Base-by-base conservation (phyloP, 2,888 invertebrate genomes). In the Acanthosepion lycidas region DNA sequence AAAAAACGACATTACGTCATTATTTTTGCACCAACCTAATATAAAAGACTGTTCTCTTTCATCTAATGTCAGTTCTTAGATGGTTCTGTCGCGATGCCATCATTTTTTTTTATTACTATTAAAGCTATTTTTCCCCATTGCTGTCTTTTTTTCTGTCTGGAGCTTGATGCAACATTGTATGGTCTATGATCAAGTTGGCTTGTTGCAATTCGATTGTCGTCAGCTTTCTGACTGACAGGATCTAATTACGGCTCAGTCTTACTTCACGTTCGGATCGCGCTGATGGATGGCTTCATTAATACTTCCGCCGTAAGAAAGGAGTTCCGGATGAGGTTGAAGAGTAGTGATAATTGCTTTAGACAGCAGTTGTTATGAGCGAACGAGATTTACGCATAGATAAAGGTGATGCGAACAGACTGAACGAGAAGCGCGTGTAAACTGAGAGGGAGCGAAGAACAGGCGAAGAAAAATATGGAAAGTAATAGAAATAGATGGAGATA, bases 201-300 rank as follows among this genome's bases (percentile, higher is more conserved):
- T 78, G 28, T 78, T 78, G n/a, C 78, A 33, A n/a, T 78, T 78
- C 78, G 78, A 78, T 78, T 78, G 78, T n/a, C 78, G 33, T 78
- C 78, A n/a, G 15, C 78, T 78, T 78, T 78, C 33, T 78, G 78
- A n/a, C 78, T 4, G 78, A n/a, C 18, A 15, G n/a, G 78, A 78
- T 78, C 78, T 78, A 78, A 78, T 78, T 78, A 78, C 78, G n/a
- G n/a, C n/a, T 3, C 23, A n/a, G 78, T 78, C n/a, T 78, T 78
- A 15, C 78, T 78, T 78, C 78, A 15, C 78, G n/a, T 78, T 9
- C 15, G 2, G 33, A 78, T n/a, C 78, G 78, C 78, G 78, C 33
- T 78, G 78, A 78, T 78, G 33, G 78, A 78, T 78, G 78, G 78
- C 78, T 78, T 78, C 78, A 78, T 78, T 78, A 78, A 78, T 78